A percentile compares a stretch with the other conserved stretches of the same genome.
Evolutionary conservation across 30 jellyfish, hydroid and myxozoan species (phyloP).

Genomic region (Cassiopea xamachana): DNA sequence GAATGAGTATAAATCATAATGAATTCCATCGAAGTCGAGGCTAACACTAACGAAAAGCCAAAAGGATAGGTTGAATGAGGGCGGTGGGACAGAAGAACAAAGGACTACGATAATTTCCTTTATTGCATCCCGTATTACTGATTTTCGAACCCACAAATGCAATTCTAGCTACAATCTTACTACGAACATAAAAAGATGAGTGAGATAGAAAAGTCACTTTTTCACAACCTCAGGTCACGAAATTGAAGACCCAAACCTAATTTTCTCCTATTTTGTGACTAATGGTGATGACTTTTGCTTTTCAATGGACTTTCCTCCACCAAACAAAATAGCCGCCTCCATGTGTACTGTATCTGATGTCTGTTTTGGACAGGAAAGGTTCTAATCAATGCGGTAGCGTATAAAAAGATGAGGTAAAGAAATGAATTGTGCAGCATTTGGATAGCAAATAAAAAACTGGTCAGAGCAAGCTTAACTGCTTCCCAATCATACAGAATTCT

Average conservation of each 20-base stretch:
- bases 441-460: too few species aligned
- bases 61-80: slow-evolving; percentile 28
- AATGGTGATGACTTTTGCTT: slow-evolving; percentile 41
- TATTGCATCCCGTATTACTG: slow-evolving; percentile 74
- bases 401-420: not conserved
- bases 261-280: slow-evolving; percentile 17
- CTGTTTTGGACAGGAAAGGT: not conserved
- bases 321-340: not conserved
- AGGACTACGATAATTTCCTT: slow-evolving; percentile 50
- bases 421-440: not conserved
- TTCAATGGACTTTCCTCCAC: slow-evolving; percentile 1
- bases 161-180: slow-evolving; percentile 59
- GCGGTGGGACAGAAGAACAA: slow-evolving; percentile 60
- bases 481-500: too few species aligned
- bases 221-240: slow-evolving; percentile 75
- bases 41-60: slow-evolving; percentile 19
- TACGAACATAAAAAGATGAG: slow-evolving; percentile 21
- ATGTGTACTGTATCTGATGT: not conserved
- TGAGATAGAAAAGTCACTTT: slow-evolving; percentile 23
- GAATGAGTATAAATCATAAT: slow-evolving; percentile 40
- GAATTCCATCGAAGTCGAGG: slow-evolving; percentile 35
- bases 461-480: too few species aligned
- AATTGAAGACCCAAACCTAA: slow-evolving; percentile 2
- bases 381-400: not conserved
- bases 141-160: slow-evolving; percentile 57